These are phyloP conservation scores for Rhinogobio ventralis DNA, from an alignment of 2,797 vertebrate species.

Conservation along the genomic window DNA sequence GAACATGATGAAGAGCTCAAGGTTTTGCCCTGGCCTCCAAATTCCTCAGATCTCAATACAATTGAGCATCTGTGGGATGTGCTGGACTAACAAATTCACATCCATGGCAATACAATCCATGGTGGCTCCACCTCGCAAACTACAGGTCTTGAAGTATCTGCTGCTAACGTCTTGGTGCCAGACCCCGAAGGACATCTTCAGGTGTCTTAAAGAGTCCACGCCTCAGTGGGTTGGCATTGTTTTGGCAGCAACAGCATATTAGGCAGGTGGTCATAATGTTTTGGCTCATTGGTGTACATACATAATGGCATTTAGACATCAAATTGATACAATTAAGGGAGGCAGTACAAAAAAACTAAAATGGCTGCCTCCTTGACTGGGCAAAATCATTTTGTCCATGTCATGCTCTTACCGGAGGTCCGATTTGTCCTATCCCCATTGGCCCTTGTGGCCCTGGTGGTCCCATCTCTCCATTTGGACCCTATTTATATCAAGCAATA, in stretches of 20 bases:
- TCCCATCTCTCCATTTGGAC: constrained; percentile 80
- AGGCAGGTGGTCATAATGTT: background rate
- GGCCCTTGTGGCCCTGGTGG: constrained; percentile 82
- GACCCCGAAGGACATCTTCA: background rate
- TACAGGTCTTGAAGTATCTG: background rate
- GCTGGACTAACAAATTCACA: background rate
- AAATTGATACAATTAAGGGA: background rate
- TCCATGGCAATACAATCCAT: too few relatives aligned
- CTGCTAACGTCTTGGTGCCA: background rate
- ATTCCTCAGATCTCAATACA: background rate
- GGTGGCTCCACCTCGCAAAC: background rate
- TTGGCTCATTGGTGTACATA: background rate
- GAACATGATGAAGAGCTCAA: background rate
- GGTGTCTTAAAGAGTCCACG: background rate
- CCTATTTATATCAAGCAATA: constrained; percentile 73
- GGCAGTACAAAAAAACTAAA: background rate
- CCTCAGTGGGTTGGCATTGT: background rate
- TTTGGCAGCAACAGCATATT: background rate
- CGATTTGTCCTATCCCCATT: constrained; percentile 72
- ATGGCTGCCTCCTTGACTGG: background rate
- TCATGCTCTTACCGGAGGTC: constrained; percentile 78
- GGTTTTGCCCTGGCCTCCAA: background rate
- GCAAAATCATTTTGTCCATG: background rate
- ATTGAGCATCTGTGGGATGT: background rate
- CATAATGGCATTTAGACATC: background rate